A percentile compares a stretch with the other conserved stretches of the same genome.
Conservation (phyloP, 92 coral and sea anemone genomes). For the Porites cylindrica region DNA sequence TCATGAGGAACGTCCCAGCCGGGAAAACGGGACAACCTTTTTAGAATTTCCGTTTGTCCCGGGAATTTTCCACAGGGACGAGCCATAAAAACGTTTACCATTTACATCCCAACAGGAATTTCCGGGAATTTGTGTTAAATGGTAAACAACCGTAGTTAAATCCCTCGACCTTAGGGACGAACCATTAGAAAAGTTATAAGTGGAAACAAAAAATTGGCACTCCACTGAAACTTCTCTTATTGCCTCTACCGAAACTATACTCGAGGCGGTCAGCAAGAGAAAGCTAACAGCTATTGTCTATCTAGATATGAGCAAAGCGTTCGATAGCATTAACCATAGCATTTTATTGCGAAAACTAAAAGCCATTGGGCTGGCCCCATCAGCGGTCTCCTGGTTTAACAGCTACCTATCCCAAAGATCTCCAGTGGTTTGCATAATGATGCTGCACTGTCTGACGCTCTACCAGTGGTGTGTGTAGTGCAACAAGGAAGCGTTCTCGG, state of each 20-base stretch:
- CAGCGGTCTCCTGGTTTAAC: constrained; percentile 39
- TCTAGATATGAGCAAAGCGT: constrained; percentile 58
- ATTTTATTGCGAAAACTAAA: constrained; percentile 44
- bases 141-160: too few relatives aligned
- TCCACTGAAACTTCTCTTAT: constrained; percentile 49
- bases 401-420: neutral
- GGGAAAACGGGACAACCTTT: too few relatives aligned
- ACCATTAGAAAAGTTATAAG: neutral
- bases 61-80: too few relatives aligned
- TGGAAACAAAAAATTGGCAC: constrained; percentile 54
- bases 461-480: constrained; percentile 45
- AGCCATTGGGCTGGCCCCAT: constrained; percentile 49
- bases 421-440: constrained; percentile 43
- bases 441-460: constrained; percentile 17
- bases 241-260: neutral
- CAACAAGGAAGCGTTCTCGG: constrained; percentile 55
- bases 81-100: too few relatives aligned
- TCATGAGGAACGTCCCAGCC: too few relatives aligned
- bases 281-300: neutral
- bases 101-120: too few relatives aligned
- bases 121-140: too few relatives aligned
- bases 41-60: too few relatives aligned
- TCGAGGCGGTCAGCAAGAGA: too few relatives aligned
- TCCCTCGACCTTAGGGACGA: too few relatives aligned
- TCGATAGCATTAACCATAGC: constrained; percentile 50